Conservation (phyloP, 2,888 invertebrate species). For the Lasioglossum malachurum region DNA sequence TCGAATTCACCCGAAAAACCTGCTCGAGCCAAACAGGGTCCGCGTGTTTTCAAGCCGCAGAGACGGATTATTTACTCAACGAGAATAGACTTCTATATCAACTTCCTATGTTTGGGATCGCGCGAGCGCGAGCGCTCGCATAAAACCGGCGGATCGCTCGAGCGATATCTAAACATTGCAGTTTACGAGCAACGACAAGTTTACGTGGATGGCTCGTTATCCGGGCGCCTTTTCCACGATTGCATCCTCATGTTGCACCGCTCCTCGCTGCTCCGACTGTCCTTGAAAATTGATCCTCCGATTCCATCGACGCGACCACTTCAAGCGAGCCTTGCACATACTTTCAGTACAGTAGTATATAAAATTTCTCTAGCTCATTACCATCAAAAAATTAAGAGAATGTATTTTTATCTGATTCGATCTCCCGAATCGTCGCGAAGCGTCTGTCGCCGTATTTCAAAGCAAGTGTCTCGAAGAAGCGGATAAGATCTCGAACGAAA, state of each 20-base stretch:
- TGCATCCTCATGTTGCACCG: background rate
- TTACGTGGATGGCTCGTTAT: conserved; percentile 71
- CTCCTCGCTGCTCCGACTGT: background rate
- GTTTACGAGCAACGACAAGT: conserved; percentile 73
- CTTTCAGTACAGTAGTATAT: background rate
- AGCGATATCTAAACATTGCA: conserved; percentile 69
- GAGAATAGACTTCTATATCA: conserved; percentile 83
- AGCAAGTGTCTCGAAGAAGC: background rate
- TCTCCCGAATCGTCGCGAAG: background rate
- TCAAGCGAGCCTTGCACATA: background rate
- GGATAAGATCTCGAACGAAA: background rate
- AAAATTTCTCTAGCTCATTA: no score
- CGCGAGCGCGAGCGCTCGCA: conserved; percentile 46
- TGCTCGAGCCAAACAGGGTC: conserved; percentile 18
- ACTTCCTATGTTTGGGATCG: conserved; percentile 81
- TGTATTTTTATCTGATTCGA: background rate
- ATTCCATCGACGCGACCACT: background rate
- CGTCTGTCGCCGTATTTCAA: background rate
- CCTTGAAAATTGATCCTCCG: background rate
- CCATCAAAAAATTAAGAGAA: no score
- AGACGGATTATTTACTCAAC: conserved; percentile 78
- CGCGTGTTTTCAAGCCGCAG: conserved; percentile 57
- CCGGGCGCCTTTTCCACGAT: conserved; percentile 30
- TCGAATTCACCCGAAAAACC: conserved; percentile 23
- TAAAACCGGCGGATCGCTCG: conserved; percentile 66